These are phyloP conservation scores for Calypte anna DNA, from an alignment of 2,113 vertebrate genomes.

Conservation along the genomic window DNA sequence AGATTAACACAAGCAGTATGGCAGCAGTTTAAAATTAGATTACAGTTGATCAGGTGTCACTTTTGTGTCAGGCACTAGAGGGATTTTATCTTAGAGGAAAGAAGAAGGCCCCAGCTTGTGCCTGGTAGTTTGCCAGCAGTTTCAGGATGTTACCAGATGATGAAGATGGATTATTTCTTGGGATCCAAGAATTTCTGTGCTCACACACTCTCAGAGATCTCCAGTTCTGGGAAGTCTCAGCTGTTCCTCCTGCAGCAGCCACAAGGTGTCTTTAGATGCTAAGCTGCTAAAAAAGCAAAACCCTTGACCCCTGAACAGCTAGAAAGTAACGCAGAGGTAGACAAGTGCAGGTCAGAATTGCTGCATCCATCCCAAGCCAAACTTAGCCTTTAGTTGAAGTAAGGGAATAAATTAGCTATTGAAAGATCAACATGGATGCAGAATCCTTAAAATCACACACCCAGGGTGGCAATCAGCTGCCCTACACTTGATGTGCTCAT, in stretches of 20 bases:
- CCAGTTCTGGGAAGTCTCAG: not conserved
- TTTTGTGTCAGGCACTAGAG: not conserved
- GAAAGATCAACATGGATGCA: not conserved
- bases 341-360: not conserved
- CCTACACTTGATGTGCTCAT: not conserved
- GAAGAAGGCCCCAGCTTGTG: not conserved
- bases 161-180: not conserved
- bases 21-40: not conserved
- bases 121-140: not conserved
- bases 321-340: not conserved
- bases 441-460: not conserved
- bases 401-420: not conserved
- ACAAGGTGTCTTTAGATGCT: not conserved
- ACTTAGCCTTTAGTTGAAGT: not conserved
- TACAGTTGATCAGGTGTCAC: not conserved
- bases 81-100: not conserved
- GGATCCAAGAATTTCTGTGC: too few species aligned
- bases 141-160: not conserved
- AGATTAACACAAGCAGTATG: accelerated
- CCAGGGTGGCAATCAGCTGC: not conserved
- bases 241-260: not conserved
- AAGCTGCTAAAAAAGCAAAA: not conserved
- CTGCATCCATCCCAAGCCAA: not conserved
- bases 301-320: not conserved
- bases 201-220: not conserved